phyloP scores from a whole-genome alignment of 2,113 vertebrate species.

The Syngnathus typhle region DNA sequence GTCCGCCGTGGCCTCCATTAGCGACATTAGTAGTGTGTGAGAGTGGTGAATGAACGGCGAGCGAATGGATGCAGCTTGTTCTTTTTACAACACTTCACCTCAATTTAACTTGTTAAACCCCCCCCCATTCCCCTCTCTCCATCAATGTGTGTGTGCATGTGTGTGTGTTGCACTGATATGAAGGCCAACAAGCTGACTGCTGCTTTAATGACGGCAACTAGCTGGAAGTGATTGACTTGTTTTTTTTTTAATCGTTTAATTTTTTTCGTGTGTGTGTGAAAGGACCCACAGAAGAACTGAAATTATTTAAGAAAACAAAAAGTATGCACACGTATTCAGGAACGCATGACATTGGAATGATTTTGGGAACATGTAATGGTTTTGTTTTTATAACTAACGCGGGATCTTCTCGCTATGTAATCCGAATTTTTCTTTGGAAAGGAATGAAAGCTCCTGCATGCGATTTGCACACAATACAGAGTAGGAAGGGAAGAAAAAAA shows the following conservation, averaged over 20 bases:
- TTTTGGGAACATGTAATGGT: constrained; percentile 56
- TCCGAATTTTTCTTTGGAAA: constrained; percentile 19
- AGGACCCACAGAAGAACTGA: constrained; percentile 26
- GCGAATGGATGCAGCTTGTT: constrained; percentile 12
- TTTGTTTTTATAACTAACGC: constrained; percentile 30
- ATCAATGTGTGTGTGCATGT: background rate
- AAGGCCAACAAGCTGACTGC: constrained; percentile 63
- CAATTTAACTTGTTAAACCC: constrained; percentile 8
- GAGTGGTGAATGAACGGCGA: constrained; percentile 19
- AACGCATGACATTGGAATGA: constrained; percentile 66
- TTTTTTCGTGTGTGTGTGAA: constrained; percentile 13
- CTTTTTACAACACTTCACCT: constrained; percentile 7
- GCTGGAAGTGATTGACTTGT: constrained; percentile 58
- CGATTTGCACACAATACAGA: constrained; percentile 1
- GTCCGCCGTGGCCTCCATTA: constrained; percentile 30
- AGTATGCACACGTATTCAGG: constrained; percentile 56
- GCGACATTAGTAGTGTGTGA: constrained; percentile 16
- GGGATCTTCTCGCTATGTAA: constrained; percentile 39
- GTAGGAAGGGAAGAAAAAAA: constrained; percentile 1
- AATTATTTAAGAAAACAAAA: constrained; percentile 20
- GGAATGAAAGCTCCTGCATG: constrained; percentile 20
- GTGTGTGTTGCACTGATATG: constrained; percentile 60
- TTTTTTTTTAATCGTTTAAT: constrained; percentile 18
- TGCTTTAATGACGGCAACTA: constrained; percentile 61
- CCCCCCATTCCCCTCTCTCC: background rate